Evolutionary conservation across 2,797 vertebrate species (phyloP), one percentile per base, ranked within the genome.

Genomic region (Malacoctenus gilli): DNA sequence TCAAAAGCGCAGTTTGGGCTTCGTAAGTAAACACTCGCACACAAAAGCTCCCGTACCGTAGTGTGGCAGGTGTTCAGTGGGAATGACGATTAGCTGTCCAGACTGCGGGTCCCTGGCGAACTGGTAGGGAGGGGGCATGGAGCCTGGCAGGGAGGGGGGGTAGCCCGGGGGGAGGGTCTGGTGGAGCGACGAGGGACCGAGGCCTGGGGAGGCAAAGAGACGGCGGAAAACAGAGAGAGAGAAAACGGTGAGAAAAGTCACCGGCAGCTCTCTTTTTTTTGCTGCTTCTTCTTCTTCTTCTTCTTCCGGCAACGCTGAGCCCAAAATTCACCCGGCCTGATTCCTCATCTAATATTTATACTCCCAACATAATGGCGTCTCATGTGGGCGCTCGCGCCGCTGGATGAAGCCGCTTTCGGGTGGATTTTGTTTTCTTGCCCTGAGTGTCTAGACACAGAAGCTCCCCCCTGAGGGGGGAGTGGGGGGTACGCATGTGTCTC

Each of bases 91-190:
- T 32, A 99, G 91, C 85, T 98, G 97, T 56, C 97, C 97, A 0
- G 95, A 96, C 82, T 98, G 96, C 0, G 97, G 95, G 78, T 99
- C 97, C 72, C 95, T 91, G 65, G 94, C 95, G 76, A 98, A 95
- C 91, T 97, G 96, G 90, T 97, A 99, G 9, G 95, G 87, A 0
- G 95, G 92, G 0, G 95, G 93, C 39, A 99, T 91, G 23, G 96
- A 94, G 73, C 94, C 92, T 15, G 89, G 92, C 80, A 98, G 86
- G 44, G 95, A 82, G 0, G 94, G 90, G 0, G 94, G 93, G 69
- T 97, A 97, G 8, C 94, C 93, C 2, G 94, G 93, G 10, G 94
- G 89, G 84, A 98, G 92, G 36, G 93, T 92, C 82, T 98, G 96
- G 87, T 98, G 96, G 60, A 99, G 85, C 9, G 96, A 93, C 0